These are phyloP conservation scores for Sarcophaga bullata DNA, from an alignment of 1,140 invertebrate species.

Conservation along the genomic window DNA sequence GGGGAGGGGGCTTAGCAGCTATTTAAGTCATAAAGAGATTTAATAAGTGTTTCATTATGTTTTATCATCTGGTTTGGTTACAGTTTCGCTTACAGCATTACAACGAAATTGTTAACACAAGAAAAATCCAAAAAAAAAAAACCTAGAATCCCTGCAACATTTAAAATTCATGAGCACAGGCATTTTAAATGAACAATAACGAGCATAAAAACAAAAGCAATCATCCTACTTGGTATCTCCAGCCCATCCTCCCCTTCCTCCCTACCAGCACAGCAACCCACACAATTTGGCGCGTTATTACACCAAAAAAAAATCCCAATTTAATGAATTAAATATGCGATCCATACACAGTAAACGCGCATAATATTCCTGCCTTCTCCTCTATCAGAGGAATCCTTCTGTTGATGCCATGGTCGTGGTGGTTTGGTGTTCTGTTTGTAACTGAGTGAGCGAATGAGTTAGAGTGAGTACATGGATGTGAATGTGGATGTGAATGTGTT, in stretches of 20 bases:
- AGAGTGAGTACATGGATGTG: no score
- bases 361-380: not conserved
- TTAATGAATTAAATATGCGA: slow-evolving; percentile 37
- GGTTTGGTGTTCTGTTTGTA: not conserved
- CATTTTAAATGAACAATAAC: slow-evolving; percentile 30
- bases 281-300: not conserved
- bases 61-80: slow-evolving; percentile 22
- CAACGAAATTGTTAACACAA: not conserved
- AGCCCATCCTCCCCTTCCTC: no score
- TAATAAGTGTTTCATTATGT: slow-evolving; percentile 25
- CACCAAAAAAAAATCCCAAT: not conserved
- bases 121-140: not conserved
- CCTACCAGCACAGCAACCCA: not conserved
- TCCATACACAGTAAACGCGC: not conserved
- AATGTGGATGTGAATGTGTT: not conserved
- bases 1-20: not conserved
- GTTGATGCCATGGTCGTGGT: not conserved
- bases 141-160: slow-evolving; percentile 1
- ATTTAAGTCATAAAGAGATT: not conserved
- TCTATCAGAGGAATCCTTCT: not conserved
- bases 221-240: not conserved
- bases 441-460: not conserved
- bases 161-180: slow-evolving; percentile 12
- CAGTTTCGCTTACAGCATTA: not conserved
- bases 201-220: not conserved